A percentile compares a stretch with the other conserved stretches of the same genome.
phyloP scores from a whole-genome alignment of 2,113 vertebrate species.

The Dolichallabes microphthalmus region DNA sequence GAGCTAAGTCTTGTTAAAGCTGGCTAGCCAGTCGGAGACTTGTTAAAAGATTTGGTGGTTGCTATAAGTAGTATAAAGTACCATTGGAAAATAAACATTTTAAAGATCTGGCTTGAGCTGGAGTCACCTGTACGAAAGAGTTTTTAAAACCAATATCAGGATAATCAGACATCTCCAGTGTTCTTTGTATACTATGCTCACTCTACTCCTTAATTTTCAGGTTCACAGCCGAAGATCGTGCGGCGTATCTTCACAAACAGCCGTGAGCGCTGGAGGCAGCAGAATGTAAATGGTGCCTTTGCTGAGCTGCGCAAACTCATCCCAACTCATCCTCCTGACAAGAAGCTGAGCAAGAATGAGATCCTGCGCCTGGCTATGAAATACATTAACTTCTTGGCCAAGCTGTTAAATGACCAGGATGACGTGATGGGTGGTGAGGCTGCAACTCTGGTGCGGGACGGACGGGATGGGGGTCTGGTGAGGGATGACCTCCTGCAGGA shows the following conservation, averaged over 20 bases:
- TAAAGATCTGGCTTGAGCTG: background rate
- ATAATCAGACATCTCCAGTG: background rate
- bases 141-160: background rate
- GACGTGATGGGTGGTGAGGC: conserved; percentile 76
- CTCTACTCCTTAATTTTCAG: conserved; percentile 57
- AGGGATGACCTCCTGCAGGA: conserved; percentile 83
- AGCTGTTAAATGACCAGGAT: conserved; percentile 84
- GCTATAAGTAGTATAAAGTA: conserved; percentile 18
- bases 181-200: background rate
- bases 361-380: conserved; percentile 87
- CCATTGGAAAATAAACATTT: background rate
- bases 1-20: conserved; percentile 46
- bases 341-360: conserved; percentile 91
- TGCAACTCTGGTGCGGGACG: conserved; percentile 72
- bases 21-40: conserved; percentile 30
- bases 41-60: conserved; percentile 27
- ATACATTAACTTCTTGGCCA: conserved; percentile 87
- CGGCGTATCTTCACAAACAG: conserved; percentile 90
- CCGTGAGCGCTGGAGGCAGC: conserved; percentile 89
- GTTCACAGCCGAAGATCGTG: conserved; percentile 82
- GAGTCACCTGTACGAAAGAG: background rate
- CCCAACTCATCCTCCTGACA: conserved; percentile 87
- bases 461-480: conserved; percentile 61
- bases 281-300: conserved; percentile 90
- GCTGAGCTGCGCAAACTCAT: conserved; percentile 86